Base-by-base conservation (phyloP, 2,113 vertebrate genomes). In the Eurystomus gularis region DNA sequence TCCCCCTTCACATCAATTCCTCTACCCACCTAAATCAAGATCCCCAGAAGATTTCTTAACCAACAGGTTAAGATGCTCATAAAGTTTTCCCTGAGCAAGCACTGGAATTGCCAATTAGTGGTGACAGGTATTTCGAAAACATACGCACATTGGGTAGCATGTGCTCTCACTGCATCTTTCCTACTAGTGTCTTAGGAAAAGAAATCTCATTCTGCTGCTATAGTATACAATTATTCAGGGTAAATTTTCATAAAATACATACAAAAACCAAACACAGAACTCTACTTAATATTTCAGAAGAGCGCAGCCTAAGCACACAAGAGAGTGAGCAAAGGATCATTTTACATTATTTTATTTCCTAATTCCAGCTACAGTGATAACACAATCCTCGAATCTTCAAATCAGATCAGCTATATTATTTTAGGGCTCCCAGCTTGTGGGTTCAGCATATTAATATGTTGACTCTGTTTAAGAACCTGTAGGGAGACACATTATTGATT, bases 81-180 rank as follows among this genome's bases (percentile, higher is more conserved):
- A 62, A 44, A 83, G 58, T 54, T 94, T 93, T 95, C 55, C 64
- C 77, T 37, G 25, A 93, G n/a, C 55, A 89, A 91, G 81, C 72
- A 89, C 37, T 28, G 3, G 57, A 91, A 87, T 78, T 84, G 28
- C 60, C 93, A 93, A 78, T 95, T 94, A 81, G 46, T 46, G 25
- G 21, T 91, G 86, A 89, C 72, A 83, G 69, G 51, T 89, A 66
- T 81, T 91, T 77, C 46, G 72, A 84, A 91, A 94, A 89, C 18
- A 25, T 61, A 39, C 20, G 90, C 61, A 69, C 29, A 44, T 0
- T 25, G 42, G 29, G 40, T 29, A 84, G 17, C 24, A 49, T 93
- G 88, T 54, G 21, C n/a, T 86, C 25, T 81, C 46, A 54, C 77
- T 89, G 35, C 31, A 49, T 49, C 16, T 91, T 86, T 80, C 37